phyloP scores from a whole-genome alignment of 2,113 vertebrate species.

The Ploceus nigricollis region DNA sequence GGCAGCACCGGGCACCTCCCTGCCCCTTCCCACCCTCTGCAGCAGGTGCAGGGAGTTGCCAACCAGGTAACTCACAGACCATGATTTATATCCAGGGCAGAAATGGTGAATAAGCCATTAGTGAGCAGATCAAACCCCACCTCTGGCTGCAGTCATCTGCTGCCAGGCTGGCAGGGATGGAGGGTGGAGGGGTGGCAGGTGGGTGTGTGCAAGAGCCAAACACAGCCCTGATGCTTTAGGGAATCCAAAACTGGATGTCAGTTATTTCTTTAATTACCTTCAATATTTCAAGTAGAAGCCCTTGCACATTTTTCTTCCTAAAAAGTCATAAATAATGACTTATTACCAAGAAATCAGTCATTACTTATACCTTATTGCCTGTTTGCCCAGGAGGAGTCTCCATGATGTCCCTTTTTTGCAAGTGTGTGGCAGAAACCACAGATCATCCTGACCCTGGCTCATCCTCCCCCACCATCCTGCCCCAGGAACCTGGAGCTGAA shows the following conservation, averaged over 20 bases:
- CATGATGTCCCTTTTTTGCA: not conserved
- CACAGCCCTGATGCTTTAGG: accelerated
- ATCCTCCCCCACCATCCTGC: not conserved
- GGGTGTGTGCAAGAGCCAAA: accelerated
- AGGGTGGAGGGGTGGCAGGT: not conserved
- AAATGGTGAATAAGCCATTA: not conserved
- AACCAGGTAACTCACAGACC: accelerated
- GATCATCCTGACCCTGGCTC: not conserved
- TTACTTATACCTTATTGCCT: not conserved
- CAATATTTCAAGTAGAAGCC: not conserved
- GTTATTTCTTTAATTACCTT: not conserved
- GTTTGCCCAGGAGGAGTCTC: not conserved
- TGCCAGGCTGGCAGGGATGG: not conserved
- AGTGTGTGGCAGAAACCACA: accelerated
- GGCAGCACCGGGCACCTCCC: not conserved
- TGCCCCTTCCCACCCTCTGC: not conserved
- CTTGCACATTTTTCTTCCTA: not conserved
- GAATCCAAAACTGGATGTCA: too few species aligned
- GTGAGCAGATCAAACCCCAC: not conserved
- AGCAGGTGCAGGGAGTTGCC: too few species aligned
- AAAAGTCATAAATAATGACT: not conserved
- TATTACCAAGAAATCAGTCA: not conserved
- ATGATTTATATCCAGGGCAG: accelerated
- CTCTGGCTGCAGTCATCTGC: accelerated
- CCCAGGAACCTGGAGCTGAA: not conserved